Evolutionary conservation across 2,888 invertebrate species (phyloP).

Genomic region (Hoplodrina ambigua): DNA sequence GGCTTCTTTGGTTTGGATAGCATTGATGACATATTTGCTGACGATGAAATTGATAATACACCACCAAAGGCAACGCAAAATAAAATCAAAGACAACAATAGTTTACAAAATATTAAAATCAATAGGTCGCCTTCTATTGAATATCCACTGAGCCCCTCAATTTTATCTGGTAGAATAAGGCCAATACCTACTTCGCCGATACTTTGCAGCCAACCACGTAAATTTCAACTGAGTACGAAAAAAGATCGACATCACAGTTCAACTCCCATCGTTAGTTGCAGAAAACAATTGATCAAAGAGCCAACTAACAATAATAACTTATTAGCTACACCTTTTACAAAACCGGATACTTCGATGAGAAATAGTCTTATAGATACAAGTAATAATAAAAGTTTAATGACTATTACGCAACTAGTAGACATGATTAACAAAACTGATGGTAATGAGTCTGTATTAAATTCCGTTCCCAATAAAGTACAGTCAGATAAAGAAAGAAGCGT

Average conservation of each 20-base stretch:
- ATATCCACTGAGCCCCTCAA: conserved; percentile 79
- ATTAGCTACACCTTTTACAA: conserved; percentile 41
- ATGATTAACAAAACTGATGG: conserved; percentile 81
- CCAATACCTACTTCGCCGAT: conserved; percentile 78
- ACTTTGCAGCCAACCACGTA: conserved; percentile 77
- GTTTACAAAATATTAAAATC: conserved; percentile 33
- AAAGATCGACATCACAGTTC: conserved; percentile 68
- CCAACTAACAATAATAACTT: conserved; percentile 55
- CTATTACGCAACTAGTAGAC: conserved; percentile 86
- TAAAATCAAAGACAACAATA: conserved; percentile 26
- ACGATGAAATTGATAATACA: conserved; percentile 76
- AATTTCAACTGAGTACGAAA: conserved; percentile 74
- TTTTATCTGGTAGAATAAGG: conserved; percentile 77
- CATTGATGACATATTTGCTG: conserved; percentile 82
- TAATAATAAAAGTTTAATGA: conserved; percentile 81
- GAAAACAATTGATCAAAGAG: conserved; percentile 70
- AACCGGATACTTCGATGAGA: conserved; percentile 43
- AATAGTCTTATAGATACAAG: conserved; percentile 66
- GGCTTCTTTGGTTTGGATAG: conserved; percentile 79
- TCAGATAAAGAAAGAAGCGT: conserved; percentile 71
- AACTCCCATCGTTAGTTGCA: conserved; percentile 68
- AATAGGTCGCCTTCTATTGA: conserved; percentile 46
- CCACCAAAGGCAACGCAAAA: conserved; percentile 50
- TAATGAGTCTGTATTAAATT: conserved; percentile 54
- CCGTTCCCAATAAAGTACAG: conserved; percentile 21